Evolutionary conservation across 2,888 invertebrate genomes (phyloP).

Genomic region (Chydorus sphaericus): DNA sequence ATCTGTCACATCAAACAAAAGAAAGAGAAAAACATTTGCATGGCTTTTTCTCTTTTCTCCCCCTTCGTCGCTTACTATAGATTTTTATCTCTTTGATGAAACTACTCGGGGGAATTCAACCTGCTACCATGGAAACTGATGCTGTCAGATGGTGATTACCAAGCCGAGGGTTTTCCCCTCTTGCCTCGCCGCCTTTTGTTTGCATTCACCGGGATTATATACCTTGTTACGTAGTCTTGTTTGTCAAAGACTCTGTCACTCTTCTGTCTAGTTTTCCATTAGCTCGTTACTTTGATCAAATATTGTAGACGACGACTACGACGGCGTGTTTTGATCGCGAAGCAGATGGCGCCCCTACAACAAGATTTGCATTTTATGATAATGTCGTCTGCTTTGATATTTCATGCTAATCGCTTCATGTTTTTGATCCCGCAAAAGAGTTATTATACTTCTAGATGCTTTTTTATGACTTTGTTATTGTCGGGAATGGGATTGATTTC

Average conservation of each 20-base stretch:
- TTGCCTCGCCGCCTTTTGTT: background rate
- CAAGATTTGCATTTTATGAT: conserved; percentile 4
- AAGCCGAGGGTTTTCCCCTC: background rate
- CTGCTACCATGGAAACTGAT: background rate
- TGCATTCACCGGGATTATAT: conserved; percentile 4
- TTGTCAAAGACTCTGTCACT: conserved; percentile 6
- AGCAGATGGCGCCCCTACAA: background rate
- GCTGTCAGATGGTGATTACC: conserved; percentile 3
- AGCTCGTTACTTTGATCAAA: conserved; percentile 8
- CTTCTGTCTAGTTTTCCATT: conserved; percentile 2
- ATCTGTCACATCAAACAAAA: background rate
- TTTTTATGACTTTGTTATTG: conserved; percentile 1
- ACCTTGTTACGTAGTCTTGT: conserved; percentile 1
- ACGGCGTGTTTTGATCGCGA: background rate
- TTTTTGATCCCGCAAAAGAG: background rate
- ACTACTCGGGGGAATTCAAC: background rate
- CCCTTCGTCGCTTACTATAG: background rate
- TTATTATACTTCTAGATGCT: background rate
- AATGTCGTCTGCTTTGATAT: background rate
- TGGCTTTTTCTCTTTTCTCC: background rate
- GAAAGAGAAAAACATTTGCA: conserved; percentile 1
- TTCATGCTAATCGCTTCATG: background rate
- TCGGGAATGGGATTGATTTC: no score
- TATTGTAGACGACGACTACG: background rate
- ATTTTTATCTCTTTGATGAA: no score